Base-by-base conservation (phyloP, 2,113 vertebrate species). In the Pelodiscus sinensis region DNA sequence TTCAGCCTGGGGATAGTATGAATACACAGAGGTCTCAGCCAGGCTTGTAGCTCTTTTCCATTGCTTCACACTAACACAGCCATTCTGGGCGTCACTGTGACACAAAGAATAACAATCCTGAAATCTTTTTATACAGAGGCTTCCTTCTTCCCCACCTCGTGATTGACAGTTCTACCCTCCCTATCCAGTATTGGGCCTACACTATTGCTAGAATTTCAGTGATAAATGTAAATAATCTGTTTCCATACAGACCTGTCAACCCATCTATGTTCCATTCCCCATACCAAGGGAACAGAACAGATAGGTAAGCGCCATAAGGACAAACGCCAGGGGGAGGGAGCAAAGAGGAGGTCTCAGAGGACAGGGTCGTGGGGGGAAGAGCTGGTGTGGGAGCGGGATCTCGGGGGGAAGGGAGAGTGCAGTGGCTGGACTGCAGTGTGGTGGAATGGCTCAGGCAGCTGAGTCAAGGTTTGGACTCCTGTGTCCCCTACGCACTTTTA, bases 111-210 rank as follows among this genome's bases (percentile, higher is more conserved):
- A 71, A 55, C 18, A 79, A 80, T 93, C 89, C 3, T 4, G 55
- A 83, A 92, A 22, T 58, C 14, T 19, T 78, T 94, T 92, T 73
- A 35, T 68, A 68, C 24, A 56, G 18, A 84, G 65, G 8, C 22
- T 8, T 55, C 14, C 11, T 1, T 6, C 18, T 2, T 0, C 3
- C 6, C 27, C 52, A 22, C 57, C 71, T 8, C 31, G 9, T 50
- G 1, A 0, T 80, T 16, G 12, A 27, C 27, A 35, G 19, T 14
- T 16, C 90, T 86, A 22, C 60, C 16, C 22, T 22, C 58, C 60
- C 6, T 56, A 84, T 1, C 65, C 57, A 24, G 71, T 81, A 18
- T 0, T 51, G 29, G 13, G 90, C 92, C 55, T 81, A 60, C 71
- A 22, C 24, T 89, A 80, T 86, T 73, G 29, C 38, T 35, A 38